phyloP scores from a whole-genome alignment of 2,113 vertebrate genomes.

The Otus sunia region DNA sequence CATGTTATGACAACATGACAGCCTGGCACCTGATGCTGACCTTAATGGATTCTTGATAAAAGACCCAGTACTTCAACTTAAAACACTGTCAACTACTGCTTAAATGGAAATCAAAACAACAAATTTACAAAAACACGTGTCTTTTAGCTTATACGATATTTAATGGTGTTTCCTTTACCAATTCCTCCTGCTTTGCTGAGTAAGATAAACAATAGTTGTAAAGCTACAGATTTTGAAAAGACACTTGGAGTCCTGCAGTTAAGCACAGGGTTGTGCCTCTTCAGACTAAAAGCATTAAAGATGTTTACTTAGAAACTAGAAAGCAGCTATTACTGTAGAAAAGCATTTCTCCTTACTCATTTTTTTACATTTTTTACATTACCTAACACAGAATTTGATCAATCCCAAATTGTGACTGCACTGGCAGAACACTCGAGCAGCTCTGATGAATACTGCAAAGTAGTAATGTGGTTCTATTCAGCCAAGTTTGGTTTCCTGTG shows the following conservation, averaged over 20 bases:
- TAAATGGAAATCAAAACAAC: conserved; percentile 14
- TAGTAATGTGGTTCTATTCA: not conserved
- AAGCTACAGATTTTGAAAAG: not conserved
- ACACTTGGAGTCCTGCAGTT: not conserved
- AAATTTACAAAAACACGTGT: not conserved
- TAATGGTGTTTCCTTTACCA: not conserved
- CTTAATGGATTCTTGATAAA: conserved; percentile 15
- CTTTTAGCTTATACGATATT: not conserved
- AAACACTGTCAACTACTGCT: not conserved
- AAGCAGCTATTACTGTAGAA: not conserved
- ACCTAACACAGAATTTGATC: not conserved
- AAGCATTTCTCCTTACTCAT: not conserved
- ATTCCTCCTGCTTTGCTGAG: not conserved
- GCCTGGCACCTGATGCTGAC: not conserved
- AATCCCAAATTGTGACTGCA: not conserved
- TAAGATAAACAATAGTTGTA: not conserved
- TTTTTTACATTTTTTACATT: not conserved
- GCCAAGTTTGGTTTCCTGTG: not conserved
- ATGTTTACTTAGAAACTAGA: not conserved
- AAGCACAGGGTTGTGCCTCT: not conserved
- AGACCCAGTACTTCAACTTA: not conserved
- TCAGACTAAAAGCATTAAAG: not conserved
- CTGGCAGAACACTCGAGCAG: not conserved
- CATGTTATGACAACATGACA: not conserved
- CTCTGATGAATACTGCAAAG: not conserved